These are phyloP conservation scores for Tragopan temminckii DNA, from an alignment of 2,797 vertebrate genomes.

Conservation along the genomic window DNA sequence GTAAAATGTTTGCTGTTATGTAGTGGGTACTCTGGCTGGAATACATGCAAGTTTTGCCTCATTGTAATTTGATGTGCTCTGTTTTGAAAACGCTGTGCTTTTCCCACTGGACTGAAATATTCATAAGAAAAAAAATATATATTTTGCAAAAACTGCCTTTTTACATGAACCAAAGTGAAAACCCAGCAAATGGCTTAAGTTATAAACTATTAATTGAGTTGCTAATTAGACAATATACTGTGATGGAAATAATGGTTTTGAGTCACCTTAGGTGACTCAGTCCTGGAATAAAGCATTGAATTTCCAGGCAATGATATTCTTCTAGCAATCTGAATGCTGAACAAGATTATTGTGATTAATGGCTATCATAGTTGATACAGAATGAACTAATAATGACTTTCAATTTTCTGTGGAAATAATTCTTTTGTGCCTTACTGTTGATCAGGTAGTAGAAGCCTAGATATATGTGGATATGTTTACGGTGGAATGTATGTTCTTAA, in stretches of 20 bases:
- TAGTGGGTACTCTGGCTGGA: not conserved
- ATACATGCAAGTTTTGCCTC: not conserved
- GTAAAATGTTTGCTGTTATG: not conserved
- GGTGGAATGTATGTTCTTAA: not conserved
- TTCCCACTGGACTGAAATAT: conserved; percentile 33
- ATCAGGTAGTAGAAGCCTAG: not conserved
- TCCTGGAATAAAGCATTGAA: not conserved
- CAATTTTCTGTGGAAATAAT: not conserved
- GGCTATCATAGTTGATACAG: not conserved
- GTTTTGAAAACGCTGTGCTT: not conserved
- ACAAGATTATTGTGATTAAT: not conserved
- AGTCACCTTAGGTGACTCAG: not conserved
- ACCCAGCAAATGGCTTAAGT: not conserved
- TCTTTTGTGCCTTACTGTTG: not conserved
- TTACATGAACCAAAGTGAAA: not conserved
- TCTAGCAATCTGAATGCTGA: not conserved
- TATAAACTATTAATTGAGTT: conserved; percentile 24
- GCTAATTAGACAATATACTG: not conserved
- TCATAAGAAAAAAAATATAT: not conserved
- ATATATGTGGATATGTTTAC: not conserved
- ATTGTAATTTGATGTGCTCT: conserved; percentile 15
- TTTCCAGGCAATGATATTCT: not conserved
- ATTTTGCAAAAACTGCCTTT: not conserved
- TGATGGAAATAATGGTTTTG: not conserved
- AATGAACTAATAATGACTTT: not conserved